These are phyloP conservation scores for Podargus strigoides DNA, from an alignment of 2,797 vertebrate genomes.

Conservation along the genomic window DNA sequence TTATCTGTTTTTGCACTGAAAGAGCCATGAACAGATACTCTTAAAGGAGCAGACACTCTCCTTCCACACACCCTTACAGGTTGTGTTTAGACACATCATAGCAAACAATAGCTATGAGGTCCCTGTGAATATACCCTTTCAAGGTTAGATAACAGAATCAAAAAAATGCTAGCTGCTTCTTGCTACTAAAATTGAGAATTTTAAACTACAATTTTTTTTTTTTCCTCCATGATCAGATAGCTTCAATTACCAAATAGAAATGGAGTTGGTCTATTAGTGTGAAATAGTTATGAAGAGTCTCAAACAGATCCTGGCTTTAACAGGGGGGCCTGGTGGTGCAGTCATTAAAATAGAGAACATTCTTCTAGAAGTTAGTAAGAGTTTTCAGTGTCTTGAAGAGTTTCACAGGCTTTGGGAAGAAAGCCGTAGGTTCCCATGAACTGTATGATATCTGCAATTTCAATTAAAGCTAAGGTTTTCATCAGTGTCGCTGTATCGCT, in stretches of 20 bases:
- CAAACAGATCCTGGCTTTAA: neutral
- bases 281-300: neutral
- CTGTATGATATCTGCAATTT: neutral
- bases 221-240: neutral
- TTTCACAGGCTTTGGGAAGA: neutral
- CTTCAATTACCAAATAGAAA: neutral
- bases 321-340: neutral
- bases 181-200: neutral
- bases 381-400: neutral
- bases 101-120: neutral
- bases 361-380: neutral
- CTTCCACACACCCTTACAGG: neutral
- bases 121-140: neutral
- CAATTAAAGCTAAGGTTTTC: neutral
- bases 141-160: neutral
- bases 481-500: neutral
- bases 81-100: neutral
- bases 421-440: neutral
- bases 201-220: no score
- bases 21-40: neutral
- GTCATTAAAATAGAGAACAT: neutral
- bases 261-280: neutral
- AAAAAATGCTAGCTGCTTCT: neutral
- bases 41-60: neutral
- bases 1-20: neutral